phyloP scores from a whole-genome alignment of 2,888 invertebrate genomes.

The Lasioglossum oenotherae region DNA sequence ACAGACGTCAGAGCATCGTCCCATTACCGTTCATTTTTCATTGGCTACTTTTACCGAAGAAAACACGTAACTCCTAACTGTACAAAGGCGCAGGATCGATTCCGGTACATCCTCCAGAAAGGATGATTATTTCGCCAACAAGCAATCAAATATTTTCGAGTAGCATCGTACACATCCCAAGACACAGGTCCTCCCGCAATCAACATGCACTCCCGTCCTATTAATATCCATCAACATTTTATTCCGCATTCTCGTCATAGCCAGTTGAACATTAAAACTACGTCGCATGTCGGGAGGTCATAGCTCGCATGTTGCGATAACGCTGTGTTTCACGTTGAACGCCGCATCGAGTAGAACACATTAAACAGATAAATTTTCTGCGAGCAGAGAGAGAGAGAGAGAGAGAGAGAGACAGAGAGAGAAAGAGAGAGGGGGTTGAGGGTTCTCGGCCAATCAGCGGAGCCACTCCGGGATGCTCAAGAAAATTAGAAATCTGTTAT shows the following conservation, averaged over 20 bases:
- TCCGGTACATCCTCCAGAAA: background rate
- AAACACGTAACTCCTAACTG: background rate
- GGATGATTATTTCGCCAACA: background rate
- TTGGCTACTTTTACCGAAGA: background rate
- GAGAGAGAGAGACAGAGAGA: background rate
- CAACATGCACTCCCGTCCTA: background rate
- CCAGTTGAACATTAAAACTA: background rate
- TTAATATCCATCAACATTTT: background rate
- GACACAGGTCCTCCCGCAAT: background rate
- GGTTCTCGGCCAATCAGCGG: background rate
- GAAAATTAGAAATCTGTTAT: constrained; percentile 45
- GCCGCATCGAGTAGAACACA: constrained; percentile 21
- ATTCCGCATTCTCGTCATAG: constrained; percentile 16
- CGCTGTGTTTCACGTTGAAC: constrained; percentile 1
- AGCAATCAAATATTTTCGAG: background rate
- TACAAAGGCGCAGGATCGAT: background rate
- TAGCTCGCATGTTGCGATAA: constrained; percentile 12
- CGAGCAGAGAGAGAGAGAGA: background rate
- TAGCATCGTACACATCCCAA: background rate
- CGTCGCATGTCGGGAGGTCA: constrained; percentile 3
- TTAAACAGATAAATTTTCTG: constrained; percentile 6
- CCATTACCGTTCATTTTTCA: background rate
- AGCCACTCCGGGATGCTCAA: background rate
- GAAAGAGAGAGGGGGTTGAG: background rate
- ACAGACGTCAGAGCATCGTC: background rate